These are phyloP conservation scores for Pomatostomus ruficeps DNA, from an alignment of 2,113 vertebrate genomes.

Conservation along the genomic window DNA sequence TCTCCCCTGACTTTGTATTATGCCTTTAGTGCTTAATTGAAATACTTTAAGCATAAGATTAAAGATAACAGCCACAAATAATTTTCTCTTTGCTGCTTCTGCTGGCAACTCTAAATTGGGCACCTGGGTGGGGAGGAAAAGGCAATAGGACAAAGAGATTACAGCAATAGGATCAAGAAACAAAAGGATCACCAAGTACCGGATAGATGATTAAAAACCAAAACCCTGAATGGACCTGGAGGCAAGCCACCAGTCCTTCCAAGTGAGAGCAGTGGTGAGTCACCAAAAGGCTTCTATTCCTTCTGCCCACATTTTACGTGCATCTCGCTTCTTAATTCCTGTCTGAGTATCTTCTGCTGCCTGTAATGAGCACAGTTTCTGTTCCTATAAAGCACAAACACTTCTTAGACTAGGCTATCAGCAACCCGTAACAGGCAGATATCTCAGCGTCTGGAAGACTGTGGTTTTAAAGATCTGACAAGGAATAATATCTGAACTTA, in stretches of 20 bases:
- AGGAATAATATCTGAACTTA: conserved; percentile 66
- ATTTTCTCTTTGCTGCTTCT: not conserved
- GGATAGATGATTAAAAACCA: not conserved
- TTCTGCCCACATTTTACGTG: not conserved
- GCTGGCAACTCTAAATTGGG: not conserved
- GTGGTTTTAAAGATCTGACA: conserved; percentile 55
- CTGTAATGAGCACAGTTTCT: not conserved
- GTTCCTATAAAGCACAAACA: conserved; percentile 11
- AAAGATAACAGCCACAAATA: not conserved
- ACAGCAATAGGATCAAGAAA: not conserved
- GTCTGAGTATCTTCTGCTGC: not conserved
- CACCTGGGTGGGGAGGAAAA: not conserved
- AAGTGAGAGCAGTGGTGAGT: not conserved
- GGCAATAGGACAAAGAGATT: not conserved
- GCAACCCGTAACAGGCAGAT: conserved; percentile 27
- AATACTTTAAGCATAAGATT: not conserved
- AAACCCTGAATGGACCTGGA: not conserved
- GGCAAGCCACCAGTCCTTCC: not conserved
- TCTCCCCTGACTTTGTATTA: not conserved
- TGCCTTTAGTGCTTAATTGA: not conserved
- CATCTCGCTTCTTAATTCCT: not conserved
- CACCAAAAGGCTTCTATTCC: not conserved
- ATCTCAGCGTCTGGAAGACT: conserved; percentile 47
- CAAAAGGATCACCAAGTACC: not conserved
- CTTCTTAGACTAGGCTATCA: conserved; percentile 15